Conservation (phyloP, 2,113 vertebrate species). For the Reinhardtius hippoglossoides region DNA sequence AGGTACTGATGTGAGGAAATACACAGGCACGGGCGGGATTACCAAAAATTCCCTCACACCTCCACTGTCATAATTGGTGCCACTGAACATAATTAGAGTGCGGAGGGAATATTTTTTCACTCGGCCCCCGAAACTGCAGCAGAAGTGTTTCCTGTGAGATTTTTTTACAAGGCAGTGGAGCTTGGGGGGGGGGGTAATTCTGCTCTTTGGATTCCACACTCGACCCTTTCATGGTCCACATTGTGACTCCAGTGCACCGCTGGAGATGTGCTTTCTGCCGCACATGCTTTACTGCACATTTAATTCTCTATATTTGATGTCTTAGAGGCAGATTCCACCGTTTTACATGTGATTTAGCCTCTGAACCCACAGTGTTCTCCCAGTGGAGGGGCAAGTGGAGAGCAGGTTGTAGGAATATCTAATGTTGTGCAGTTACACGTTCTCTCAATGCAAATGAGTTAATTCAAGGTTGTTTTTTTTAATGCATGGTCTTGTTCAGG, state of each 20-base stretch:
- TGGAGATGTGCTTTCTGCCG: background rate
- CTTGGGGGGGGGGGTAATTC: constrained; percentile 37
- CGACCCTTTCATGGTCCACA: constrained; percentile 23
- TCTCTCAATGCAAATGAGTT: background rate
- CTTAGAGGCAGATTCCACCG: background rate
- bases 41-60: constrained; percentile 48
- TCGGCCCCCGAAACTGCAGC: background rate
- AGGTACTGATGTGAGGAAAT: constrained; percentile 68
- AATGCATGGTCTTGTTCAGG: background rate
- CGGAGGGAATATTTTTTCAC: constrained; percentile 34
- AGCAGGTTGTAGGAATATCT: no score
- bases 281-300: background rate
- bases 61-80: constrained; percentile 35
- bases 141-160: constrained; percentile 20
- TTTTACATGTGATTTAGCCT: no score
- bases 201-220: constrained; percentile 41
- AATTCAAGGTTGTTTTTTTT: background rate
- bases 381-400: no score
- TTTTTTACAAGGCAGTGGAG: constrained; percentile 36
- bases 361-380: no score
- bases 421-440: background rate
- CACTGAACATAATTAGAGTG: constrained; percentile 32
- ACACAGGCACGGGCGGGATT: constrained; percentile 42
- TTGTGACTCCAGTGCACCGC: constrained; percentile 7
- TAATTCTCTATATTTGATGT: background rate